Base-by-base conservation (phyloP, 1,140 invertebrate genomes). In the Pseudoatta argentina region DNA sequence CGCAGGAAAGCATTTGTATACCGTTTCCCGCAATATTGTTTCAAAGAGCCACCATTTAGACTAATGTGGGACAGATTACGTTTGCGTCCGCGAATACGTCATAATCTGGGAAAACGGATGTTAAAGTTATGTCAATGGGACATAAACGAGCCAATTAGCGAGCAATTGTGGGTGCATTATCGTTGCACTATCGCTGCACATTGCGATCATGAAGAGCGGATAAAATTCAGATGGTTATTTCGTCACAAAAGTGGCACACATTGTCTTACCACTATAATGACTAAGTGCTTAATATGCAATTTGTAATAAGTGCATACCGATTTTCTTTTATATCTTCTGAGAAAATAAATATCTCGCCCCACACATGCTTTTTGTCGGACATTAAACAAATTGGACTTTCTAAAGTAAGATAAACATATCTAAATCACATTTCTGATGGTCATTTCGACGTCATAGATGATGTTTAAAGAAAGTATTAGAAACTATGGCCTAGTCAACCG, bases 11-110 rank as follows among this genome's bases (percentile, higher is more conserved):
- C 66, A 61, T 72, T 83, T 73, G 59, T 57, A 10, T 16, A 51
- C 21, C n/a, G 39, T 64, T 76, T 53, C 39, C 12, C 27, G 75
- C n/a, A 39, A 75, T 12, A 51, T 82, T 73, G 63, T 27, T 53
- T 83, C 69, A 75, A 83, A 73, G 18, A 83, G 55, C 44, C 69
- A n/a, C 18, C 39, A 61, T 75, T 83, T 83, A 83, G 27, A 71
- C 55, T 61, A 83, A 83, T 83, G 79, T 75, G 69, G 79, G 27
- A 51, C 67, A 63, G 55, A 83, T 83, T 83, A 83, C 69, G 69
- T n/a, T 57, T 34, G 44, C 55, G 27, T 75, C 44, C 66, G 64
- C 51, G 51, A 10, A 21, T 59, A 34, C 67, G 69, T 51, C 79
- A 57, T 51, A 63, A 61, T 83, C 55, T 73, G 79, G 30, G 79